A percentile compares a stretch with the other conserved stretches of the same genome.
phyloP scores from a whole-genome alignment of 2,888 invertebrate species.

The Pristionchus entomophagus region DNA sequence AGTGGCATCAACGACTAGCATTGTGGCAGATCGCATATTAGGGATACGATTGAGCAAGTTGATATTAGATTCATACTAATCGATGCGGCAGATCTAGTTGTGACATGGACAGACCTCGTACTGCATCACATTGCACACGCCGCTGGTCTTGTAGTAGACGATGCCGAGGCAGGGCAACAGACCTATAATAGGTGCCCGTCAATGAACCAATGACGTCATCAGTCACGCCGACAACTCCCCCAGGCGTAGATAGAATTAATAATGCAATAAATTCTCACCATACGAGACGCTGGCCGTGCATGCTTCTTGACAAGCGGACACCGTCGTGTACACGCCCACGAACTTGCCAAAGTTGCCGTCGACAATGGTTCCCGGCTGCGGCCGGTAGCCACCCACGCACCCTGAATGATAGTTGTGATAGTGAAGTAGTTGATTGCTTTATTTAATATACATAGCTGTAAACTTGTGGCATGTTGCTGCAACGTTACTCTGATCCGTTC shows the following conservation, averaged over 20 bases:
- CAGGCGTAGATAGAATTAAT: background rate
- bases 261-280: background rate
- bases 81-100: no score
- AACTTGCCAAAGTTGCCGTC: slow-evolving; percentile 42
- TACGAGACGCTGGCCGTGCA: slow-evolving; percentile 12
- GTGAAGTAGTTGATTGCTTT: background rate
- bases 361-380: background rate
- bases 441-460: no score
- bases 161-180: slow-evolving; percentile 36
- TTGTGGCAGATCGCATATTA: no score
- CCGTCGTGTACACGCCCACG: slow-evolving; percentile 23
- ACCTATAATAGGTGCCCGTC: no score
- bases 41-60: no score
- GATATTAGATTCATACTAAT: no score
- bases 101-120: background rate
- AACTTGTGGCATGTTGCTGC: no score
- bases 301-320: slow-evolving; percentile 18
- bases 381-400: background rate
- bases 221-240: no score
- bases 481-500: no score
- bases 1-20: no score
- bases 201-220: no score
- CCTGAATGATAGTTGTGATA: background rate
- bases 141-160: slow-evolving; percentile 3
- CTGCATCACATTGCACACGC: slow-evolving; percentile 26